Evolutionary conservation across 2,797 vertebrate species (phyloP).

Genomic region (Protosalanx chinensis): DNA sequence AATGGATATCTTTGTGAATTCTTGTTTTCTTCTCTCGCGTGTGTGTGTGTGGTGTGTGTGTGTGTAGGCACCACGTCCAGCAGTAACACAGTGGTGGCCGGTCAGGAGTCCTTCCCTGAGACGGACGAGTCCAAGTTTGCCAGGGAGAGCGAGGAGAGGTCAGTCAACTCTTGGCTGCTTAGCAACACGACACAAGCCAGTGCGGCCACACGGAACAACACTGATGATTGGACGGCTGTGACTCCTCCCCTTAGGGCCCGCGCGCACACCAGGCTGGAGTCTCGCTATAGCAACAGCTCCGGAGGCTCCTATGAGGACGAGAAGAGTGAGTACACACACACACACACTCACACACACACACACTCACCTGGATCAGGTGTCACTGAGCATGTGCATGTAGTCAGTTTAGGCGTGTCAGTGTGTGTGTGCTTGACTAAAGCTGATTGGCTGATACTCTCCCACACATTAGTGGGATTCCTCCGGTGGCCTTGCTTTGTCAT

Average conservation of each 20-base stretch:
- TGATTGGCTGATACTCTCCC: background rate
- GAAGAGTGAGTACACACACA: slow-evolving; percentile 81
- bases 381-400: background rate
- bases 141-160: slow-evolving; percentile 93
- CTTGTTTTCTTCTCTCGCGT: background rate
- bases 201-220: too few species aligned
- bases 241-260: slow-evolving; percentile 72
- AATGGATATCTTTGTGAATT: background rate
- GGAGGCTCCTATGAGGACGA: slow-evolving; percentile 98
- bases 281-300: slow-evolving; percentile 97
- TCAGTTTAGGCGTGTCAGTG: slow-evolving; percentile 16
- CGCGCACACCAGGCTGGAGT: slow-evolving; percentile 94
- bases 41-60: slow-evolving; percentile 1
- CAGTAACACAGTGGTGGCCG: slow-evolving; percentile 94
- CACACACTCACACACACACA: slow-evolving; percentile 10
- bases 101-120: slow-evolving; percentile 89
- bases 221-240: too few species aligned
- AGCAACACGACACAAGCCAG: too few species aligned
- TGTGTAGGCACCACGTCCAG: slow-evolving; percentile 92
- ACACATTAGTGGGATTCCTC: slow-evolving; percentile 4
- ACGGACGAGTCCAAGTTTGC: slow-evolving; percentile 83
- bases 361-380: slow-evolving; percentile 5
- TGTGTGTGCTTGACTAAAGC: slow-evolving; percentile 15
- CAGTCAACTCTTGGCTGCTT: slow-evolving; percentile 32
- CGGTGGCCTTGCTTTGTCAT: background rate